These are phyloP conservation scores for Drosophila ustulata DNA, from an alignment of 2,888 invertebrate genomes.

Conservation along the genomic window DNA sequence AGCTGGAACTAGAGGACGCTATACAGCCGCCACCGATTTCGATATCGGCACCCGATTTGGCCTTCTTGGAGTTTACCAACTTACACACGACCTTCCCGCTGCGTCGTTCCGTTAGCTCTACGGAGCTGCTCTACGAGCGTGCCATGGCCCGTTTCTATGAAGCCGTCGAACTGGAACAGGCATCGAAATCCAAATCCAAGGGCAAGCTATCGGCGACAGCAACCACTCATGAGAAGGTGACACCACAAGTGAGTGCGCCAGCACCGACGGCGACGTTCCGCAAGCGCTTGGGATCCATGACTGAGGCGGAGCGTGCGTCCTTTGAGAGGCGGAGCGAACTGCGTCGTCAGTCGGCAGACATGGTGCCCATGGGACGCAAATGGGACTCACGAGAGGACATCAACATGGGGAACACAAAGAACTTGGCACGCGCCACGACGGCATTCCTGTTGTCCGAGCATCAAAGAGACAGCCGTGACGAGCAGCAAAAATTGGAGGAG, in stretches of 20 bases:
- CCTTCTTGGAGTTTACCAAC: slow-evolving; percentile 87
- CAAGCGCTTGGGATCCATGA: slow-evolving; percentile 86
- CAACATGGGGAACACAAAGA: slow-evolving; percentile 45
- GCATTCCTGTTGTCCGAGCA: slow-evolving; percentile 56
- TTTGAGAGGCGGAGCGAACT: slow-evolving; percentile 86
- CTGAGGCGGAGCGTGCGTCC: slow-evolving; percentile 85
- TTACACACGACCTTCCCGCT: slow-evolving; percentile 86
- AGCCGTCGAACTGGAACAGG: slow-evolving; percentile 91
- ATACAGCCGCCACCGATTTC: slow-evolving; percentile 92
- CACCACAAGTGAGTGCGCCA: slow-evolving; percentile 2
- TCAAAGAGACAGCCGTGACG: slow-evolving; percentile 40
- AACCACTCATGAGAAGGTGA: slow-evolving; percentile 40
- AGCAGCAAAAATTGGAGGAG: slow-evolving; percentile 47
- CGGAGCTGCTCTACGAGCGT: slow-evolving; percentile 92
- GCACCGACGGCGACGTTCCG: slow-evolving; percentile 69
- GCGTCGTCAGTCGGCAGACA: slow-evolving; percentile 86
- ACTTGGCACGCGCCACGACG: slow-evolving; percentile 52
- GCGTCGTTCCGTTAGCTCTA: slow-evolving; percentile 92
- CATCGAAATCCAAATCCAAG: slow-evolving; percentile 86
- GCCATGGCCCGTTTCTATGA: slow-evolving; percentile 93
- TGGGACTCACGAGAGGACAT: slow-evolving; percentile 83
- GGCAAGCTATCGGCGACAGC: slow-evolving; percentile 61
- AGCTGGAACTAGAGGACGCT: slow-evolving; percentile 88
- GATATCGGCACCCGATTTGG: slow-evolving; percentile 92
- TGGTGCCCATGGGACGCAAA: slow-evolving; percentile 76